A percentile compares a stretch with the other conserved stretches of the same genome.
These are phyloP conservation scores for Amblyornis subalaris DNA, from an alignment of 2,113 vertebrate species.

Conservation along the genomic window DNA sequence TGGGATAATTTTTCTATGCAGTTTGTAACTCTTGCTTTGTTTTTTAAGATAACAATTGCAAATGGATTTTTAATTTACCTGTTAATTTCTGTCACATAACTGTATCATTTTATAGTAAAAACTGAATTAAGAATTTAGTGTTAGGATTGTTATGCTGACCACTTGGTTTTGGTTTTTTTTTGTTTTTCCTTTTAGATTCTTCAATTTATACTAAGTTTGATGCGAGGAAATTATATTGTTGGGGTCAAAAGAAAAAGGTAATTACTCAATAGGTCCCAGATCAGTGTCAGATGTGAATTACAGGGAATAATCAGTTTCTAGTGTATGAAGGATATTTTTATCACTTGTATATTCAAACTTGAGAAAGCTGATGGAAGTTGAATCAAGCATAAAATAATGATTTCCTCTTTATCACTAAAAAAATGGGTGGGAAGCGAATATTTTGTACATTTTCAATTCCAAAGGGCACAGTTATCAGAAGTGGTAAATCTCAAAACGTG, in stretches of 20 bases:
- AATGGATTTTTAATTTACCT: background rate
- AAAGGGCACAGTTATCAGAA: background rate
- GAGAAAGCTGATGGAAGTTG: background rate
- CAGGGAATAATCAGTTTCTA: background rate
- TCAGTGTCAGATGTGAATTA: background rate
- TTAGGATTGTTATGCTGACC: slow-evolving; percentile 1
- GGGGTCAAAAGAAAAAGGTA: slow-evolving; percentile 70
- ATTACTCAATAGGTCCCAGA: background rate
- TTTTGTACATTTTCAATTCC: background rate
- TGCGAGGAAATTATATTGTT: slow-evolving; percentile 61
- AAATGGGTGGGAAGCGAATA: background rate
- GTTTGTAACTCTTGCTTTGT: background rate
- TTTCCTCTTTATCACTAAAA: background rate
- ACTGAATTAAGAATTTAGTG: background rate
- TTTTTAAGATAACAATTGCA: background rate
- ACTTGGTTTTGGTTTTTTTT: background rate
- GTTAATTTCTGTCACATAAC: background rate
- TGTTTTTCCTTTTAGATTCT: slow-evolving; percentile 62
- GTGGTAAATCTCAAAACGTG: background rate
- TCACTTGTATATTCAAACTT: background rate
- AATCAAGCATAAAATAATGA: background rate
- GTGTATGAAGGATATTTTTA: background rate
- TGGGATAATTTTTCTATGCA: background rate
- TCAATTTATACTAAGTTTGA: slow-evolving; percentile 67
- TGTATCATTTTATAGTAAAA: background rate